Evolutionary conservation across 2,113 vertebrate species (phyloP).

Genomic region (Bettongia penicillata): DNA sequence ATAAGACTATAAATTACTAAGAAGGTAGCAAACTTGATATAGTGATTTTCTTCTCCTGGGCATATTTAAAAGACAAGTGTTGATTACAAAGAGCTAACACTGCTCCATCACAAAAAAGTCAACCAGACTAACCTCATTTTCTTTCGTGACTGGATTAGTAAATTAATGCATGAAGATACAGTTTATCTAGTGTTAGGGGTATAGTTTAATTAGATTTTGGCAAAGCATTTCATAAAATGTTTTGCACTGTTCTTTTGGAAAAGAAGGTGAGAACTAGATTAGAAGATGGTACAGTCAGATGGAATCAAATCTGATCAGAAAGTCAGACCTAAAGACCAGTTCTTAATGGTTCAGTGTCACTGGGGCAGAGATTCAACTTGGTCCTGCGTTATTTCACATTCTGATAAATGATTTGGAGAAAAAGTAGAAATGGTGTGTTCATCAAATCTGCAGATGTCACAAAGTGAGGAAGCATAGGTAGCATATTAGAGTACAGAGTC

Average conservation of each 20-base stretch:
- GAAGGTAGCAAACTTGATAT: not conserved
- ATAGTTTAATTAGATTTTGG: no score
- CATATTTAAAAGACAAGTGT: not conserved
- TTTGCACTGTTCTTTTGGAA: not conserved
- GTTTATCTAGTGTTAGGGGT: not conserved
- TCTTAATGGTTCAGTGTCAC: not conserved
- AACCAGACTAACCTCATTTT: not conserved
- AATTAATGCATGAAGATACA: not conserved
- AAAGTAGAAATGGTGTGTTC: not conserved
- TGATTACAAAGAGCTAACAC: not conserved
- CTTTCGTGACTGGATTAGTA: not conserved
- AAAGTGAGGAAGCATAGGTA: not conserved
- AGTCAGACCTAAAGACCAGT: not conserved
- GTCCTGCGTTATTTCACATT: not conserved
- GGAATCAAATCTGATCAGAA: not conserved
- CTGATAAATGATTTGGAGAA: not conserved
- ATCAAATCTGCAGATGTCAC: not conserved
- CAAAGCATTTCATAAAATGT: not conserved
- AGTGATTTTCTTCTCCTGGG: not conserved
- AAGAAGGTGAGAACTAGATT: not conserved
- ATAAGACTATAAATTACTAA: not conserved
- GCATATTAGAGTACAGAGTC: not conserved
- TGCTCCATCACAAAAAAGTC: not conserved
- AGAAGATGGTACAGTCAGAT: not conserved
- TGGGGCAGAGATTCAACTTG: not conserved